These are phyloP conservation scores for Phalloptychus januarius DNA, from an alignment of 2,797 vertebrate species.

Conservation along the genomic window DNA sequence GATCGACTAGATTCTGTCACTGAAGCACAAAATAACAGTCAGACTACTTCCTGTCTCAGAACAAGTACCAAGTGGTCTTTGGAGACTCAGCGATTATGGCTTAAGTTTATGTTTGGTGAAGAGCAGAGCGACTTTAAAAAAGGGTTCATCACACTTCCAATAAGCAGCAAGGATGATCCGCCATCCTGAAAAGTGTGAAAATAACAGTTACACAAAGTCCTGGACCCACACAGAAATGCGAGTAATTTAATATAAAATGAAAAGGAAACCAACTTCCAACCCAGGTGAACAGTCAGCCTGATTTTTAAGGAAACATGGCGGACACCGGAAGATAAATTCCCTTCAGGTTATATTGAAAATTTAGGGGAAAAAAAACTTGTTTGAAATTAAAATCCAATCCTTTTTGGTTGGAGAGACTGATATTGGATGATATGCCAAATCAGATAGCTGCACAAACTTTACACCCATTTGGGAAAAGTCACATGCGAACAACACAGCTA, in stretches of 20 bases:
- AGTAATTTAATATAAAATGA: constrained; percentile 37
- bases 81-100: constrained; percentile 69
- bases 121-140: constrained; percentile 42
- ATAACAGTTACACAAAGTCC: constrained; percentile 67
- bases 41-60: constrained; percentile 41
- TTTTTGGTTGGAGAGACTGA: constrained; percentile 52
- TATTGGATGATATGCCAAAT: constrained; percentile 61
- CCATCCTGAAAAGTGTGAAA: constrained; percentile 70
- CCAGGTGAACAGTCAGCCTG: constrained; percentile 19
- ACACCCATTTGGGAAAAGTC: constrained; percentile 66
- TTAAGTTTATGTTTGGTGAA: constrained; percentile 69
- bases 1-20: constrained; percentile 53
- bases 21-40: constrained; percentile 60
- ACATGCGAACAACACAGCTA: constrained; percentile 72
- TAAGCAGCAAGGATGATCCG: constrained; percentile 70
- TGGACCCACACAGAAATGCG: constrained; percentile 54
- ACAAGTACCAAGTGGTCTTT: constrained; percentile 52
- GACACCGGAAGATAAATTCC: constrained; percentile 38
- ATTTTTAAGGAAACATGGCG: constrained; percentile 16
- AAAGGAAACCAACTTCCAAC: constrained; percentile 44
- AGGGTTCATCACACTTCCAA: constrained; percentile 57
- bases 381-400: constrained; percentile 28
- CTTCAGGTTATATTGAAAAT: constrained; percentile 51
- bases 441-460: constrained; percentile 69
- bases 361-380: constrained; percentile 15